Evolutionary conservation across 2,113 vertebrate genomes (phyloP).

Genomic region (Geococcyx californianus): DNA sequence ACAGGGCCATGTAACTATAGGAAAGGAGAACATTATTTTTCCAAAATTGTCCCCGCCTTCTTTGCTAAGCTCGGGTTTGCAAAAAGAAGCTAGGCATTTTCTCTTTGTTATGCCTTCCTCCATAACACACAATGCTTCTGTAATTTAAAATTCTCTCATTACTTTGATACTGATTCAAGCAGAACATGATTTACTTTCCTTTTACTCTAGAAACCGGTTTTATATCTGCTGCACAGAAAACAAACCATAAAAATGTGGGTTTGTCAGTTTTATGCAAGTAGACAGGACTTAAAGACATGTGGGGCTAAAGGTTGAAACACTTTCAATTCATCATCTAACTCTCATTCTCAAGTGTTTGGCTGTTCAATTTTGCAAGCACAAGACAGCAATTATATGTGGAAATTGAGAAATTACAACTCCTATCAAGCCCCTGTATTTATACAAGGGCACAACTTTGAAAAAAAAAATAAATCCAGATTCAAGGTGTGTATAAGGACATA

Average conservation of each 20-base stretch:
- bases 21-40: not conserved
- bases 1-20: not conserved
- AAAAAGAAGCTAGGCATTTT: not conserved
- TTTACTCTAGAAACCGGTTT: not conserved
- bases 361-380: constrained; percentile 1
- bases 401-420: constrained; percentile 1
- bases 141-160: not conserved
- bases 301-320: constrained; percentile 34
- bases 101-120: not conserved
- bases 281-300: not conserved
- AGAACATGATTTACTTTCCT: not conserved
- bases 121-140: not conserved
- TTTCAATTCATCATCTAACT: constrained; percentile 39
- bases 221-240: constrained; percentile 16
- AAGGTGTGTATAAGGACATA: not conserved
- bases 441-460: not conserved
- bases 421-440: not conserved
- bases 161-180: not conserved
- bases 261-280: constrained; percentile 43
- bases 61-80: not conserved
- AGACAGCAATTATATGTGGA: constrained; percentile 19
- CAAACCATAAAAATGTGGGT: constrained; percentile 29
- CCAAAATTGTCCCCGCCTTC: not conserved
- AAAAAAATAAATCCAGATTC: not conserved
- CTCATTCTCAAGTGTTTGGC: not conserved